Evolutionary conservation across 2,888 invertebrate species (phyloP).

Genomic region (Meganola albula): DNA sequence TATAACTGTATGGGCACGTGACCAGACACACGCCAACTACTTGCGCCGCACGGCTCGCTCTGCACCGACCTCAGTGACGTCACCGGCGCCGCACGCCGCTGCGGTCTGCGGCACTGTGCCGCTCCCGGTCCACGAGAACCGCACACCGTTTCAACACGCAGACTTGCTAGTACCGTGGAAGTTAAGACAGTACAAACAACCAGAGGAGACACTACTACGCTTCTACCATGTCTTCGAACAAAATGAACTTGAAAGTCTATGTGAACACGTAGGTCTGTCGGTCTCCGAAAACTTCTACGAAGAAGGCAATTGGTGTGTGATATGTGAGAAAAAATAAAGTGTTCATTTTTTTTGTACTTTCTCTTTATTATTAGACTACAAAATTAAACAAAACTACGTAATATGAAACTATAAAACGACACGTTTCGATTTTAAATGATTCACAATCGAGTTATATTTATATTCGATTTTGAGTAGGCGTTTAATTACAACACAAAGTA

Average conservation of each 20-base stretch:
- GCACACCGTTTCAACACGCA: slow-evolving; percentile 92
- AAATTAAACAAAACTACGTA: slow-evolving; percentile 43
- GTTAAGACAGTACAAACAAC: slow-evolving; percentile 61
- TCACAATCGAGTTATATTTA: neutral
- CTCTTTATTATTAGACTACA: slow-evolving; percentile 47
- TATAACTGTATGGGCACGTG: slow-evolving; percentile 98
- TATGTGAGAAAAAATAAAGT: slow-evolving; percentile 80
- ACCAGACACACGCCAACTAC: slow-evolving; percentile 83
- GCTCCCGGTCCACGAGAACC: slow-evolving; percentile 91
- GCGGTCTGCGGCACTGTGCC: slow-evolving; percentile 45
- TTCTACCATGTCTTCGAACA: slow-evolving; percentile 97
- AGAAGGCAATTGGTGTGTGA: slow-evolving; percentile 97
- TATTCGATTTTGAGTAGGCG: too few relatives aligned
- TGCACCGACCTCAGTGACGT: slow-evolving; percentile 32
- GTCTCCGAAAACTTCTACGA: slow-evolving; percentile 90
- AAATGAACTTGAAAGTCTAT: slow-evolving; percentile 85
- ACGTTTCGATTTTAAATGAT: neutral
- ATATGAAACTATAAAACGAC: slow-evolving; percentile 42
- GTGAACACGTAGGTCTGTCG: slow-evolving; percentile 69
- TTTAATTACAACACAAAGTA: too few relatives aligned
- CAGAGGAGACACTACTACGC: slow-evolving; percentile 81
- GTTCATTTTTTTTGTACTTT: slow-evolving; percentile 46
- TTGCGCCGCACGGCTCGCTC: slow-evolving; percentile 37
- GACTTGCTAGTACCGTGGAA: slow-evolving; percentile 99
- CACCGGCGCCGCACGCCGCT: too few relatives aligned